These are phyloP conservation scores for Coleophora flavipennella DNA, from an alignment of 2,888 invertebrate genomes.

Conservation along the genomic window DNA sequence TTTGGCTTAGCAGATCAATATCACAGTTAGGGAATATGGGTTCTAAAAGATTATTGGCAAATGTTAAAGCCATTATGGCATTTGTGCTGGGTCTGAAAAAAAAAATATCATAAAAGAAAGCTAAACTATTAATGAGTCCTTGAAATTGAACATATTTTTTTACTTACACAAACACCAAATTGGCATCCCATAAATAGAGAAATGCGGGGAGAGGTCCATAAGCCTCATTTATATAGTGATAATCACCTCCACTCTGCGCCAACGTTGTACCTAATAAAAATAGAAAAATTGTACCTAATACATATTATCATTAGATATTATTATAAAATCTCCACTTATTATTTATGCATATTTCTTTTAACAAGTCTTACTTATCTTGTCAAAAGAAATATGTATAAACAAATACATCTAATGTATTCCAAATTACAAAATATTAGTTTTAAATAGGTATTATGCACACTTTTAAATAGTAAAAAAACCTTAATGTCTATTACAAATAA, in stretches of 20 bases:
- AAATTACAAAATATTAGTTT: too few species aligned
- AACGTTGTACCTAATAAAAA: constrained; percentile 76
- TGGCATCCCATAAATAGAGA: constrained; percentile 97
- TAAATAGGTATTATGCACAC: too few species aligned
- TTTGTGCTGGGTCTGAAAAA: constrained; percentile 89
- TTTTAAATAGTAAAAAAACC: too few species aligned
- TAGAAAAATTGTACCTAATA: too few species aligned
- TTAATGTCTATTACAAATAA: too few species aligned
- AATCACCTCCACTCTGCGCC: constrained; percentile 96
- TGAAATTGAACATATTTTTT: not conserved
- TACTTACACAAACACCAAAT: constrained; percentile 95
- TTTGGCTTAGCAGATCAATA: constrained; percentile 78
- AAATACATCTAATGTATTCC: too few species aligned
- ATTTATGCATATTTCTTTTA: too few species aligned
- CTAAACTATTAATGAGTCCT: not conserved
- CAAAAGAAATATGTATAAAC: too few species aligned
- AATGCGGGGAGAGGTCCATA: constrained; percentile 94
- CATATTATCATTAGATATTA: too few species aligned
- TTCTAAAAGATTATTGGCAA: constrained; percentile 92
- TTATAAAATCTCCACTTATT: too few species aligned
- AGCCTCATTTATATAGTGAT: constrained; percentile 95
- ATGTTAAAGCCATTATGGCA: constrained; percentile 96
- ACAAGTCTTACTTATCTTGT: too few species aligned
- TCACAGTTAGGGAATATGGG: constrained; percentile 87
- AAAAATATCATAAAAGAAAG: not conserved